Evolutionary conservation across 37 sponge, comb jelly and placozoan genomes (phyloP).

Genomic region (Diacarnus erythraeanus): DNA sequence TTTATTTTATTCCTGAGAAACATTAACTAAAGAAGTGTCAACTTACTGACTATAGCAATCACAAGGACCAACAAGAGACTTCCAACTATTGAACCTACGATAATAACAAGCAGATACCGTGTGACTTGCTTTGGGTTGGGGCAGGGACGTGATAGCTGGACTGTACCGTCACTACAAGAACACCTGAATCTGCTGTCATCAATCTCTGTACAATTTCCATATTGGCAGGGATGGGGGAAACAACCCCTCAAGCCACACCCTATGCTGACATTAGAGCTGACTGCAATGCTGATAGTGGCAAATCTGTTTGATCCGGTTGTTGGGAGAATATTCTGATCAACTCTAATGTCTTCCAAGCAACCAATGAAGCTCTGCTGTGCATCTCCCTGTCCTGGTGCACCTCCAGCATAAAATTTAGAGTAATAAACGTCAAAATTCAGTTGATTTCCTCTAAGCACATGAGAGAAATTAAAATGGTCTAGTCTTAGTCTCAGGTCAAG

Average conservation of each 20-base stretch:
- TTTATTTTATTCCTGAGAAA: too few species aligned
- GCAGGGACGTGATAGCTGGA: neutral
- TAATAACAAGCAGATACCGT: neutral
- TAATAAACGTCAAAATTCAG: constrained; percentile 26
- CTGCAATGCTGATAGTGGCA: constrained; percentile 36
- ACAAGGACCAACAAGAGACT: too few species aligned
- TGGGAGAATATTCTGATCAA: constrained; percentile 36
- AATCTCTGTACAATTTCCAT: constrained; percentile 34
- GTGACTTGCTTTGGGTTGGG: neutral
- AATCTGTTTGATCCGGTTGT: constrained; percentile 36
- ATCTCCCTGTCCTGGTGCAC: constrained; percentile 3
- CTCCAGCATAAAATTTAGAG: constrained; percentile 52
- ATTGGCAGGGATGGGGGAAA: constrained; percentile 45
- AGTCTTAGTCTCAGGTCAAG: constrained; percentile 7
- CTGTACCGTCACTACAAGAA: constrained; percentile 32
- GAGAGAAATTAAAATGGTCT: constrained; percentile 17
- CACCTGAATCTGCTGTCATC: constrained; percentile 13
- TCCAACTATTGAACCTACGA: neutral
- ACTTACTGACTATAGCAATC: too few species aligned
- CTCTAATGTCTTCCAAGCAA: constrained; percentile 57
- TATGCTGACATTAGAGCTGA: neutral
- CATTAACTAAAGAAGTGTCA: too few species aligned
- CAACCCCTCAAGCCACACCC: constrained; percentile 48
- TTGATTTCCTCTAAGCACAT: constrained; percentile 19
- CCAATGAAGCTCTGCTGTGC: constrained; percentile 18